Evolutionary conservation across 92 coral and sea anemone species (phyloP), one percentile per base, ranked within the genome.

Genomic region (Zoanthus sociatus): DNA sequence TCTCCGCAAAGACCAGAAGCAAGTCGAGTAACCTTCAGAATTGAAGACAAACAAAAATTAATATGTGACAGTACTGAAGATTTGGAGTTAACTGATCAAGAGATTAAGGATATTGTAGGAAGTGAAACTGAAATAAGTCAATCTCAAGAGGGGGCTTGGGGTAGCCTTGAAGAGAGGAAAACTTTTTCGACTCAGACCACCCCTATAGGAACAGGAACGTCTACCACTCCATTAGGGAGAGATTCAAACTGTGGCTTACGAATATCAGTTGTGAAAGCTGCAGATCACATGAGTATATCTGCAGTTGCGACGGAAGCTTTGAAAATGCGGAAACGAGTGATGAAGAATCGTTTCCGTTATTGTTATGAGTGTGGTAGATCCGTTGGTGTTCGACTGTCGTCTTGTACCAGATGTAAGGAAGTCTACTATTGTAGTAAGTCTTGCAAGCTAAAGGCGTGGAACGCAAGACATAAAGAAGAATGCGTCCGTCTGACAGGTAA

Each of bases 351-450:
- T 61, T 97, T 97, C 89, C 98, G 99, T 70, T 97, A 97, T 77
- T 97, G 99, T 79, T 97, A 97, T 77, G 99, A 97, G 91, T 97
- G 99, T 71, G 99, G 99, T 61, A 97, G 99, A 70, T 97, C 99
- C 56, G 94, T 97, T 78, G 98, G 94, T 68, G 93, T 95, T 78
- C 97, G 99, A 47, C 90, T 97, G 60, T 94, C 99, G 50, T 97
- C 99, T 9, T 97, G 99, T 89, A 97, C 99, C 31, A 86, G 99
- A 17, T 97, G 99, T 61, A 97, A 97, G 74, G 98, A 97, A 72
- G 98, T 97, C 44, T 97, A 93, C 83, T 97, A 97, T 79, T 97
- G 99, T 77, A 97, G 99, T 73, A 95, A 96, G 75, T 95, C 94
- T 8, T 97, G 99, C 84, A 97, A 97, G 84, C 88, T 97, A 17